Conservation (phyloP, 2,113 vertebrate genomes). For the Dromiciops gliroides region DNA sequence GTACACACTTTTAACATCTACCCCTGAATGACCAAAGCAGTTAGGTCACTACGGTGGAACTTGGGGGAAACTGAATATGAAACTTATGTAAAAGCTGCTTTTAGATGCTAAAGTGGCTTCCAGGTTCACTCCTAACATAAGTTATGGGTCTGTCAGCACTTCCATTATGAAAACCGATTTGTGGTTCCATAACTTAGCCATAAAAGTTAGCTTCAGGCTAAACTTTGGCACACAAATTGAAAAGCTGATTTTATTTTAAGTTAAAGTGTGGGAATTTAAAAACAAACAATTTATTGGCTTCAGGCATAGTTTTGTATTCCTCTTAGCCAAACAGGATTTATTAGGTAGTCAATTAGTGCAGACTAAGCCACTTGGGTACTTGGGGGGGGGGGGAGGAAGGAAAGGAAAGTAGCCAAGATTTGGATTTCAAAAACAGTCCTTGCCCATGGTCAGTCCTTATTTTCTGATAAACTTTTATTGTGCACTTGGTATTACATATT, state of each 20-base stretch:
- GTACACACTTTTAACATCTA: conserved; percentile 69
- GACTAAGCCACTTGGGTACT: conserved; percentile 56
- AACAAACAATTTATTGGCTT: conserved; percentile 78
- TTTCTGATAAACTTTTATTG: conserved; percentile 55
- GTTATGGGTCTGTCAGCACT: conserved; percentile 70
- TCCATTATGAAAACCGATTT: conserved; percentile 66
- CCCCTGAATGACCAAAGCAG: conserved; percentile 65
- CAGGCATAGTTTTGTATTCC: conserved; percentile 65
- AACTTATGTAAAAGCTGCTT: conserved; percentile 65
- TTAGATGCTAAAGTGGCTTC: conserved; percentile 43
- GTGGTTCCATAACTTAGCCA: conserved; percentile 72
- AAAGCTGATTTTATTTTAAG: conserved; percentile 68
- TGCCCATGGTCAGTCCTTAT: not conserved
- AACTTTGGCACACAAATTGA: conserved; percentile 70
- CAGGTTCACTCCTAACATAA: conserved; percentile 69
- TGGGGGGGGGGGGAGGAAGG: conserved; percentile 18
- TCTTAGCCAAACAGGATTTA: conserved; percentile 64
- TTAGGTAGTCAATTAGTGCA: conserved; percentile 68
- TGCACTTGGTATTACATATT: not conserved
- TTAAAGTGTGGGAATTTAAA: conserved; percentile 74
- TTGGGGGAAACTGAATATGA: conserved; percentile 69
- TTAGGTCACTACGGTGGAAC: conserved; percentile 68
- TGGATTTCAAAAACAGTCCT: conserved; percentile 51
- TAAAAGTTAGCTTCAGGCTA: conserved; percentile 68
- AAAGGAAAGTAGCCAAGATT: conserved; percentile 52